phyloP scores from a whole-genome alignment of 1,140 invertebrate genomes.

The Cydia splendana region DNA sequence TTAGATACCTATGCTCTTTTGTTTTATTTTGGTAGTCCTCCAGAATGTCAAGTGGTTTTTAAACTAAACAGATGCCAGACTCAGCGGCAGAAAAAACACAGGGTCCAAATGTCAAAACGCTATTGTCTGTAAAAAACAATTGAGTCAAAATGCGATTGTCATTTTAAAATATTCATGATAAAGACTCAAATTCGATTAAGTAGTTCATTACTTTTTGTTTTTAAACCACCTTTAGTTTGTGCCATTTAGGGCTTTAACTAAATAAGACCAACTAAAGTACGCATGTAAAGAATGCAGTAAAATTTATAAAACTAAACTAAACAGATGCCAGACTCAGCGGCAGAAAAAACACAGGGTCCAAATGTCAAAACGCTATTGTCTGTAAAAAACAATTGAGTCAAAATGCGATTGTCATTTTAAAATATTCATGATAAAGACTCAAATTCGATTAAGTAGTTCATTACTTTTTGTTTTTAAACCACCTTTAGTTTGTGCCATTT shows the following conservation, averaged over 20 bases:
- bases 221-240: background rate
- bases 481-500: background rate
- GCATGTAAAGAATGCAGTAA: too few relatives aligned
- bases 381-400: background rate
- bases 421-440: background rate
- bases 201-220: background rate
- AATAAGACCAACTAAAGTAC: background rate
- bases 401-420: background rate
- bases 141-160: background rate
- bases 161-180: background rate
- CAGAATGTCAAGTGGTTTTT: background rate
- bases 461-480: background rate
- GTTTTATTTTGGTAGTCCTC: conserved; percentile 6
- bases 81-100: background rate
- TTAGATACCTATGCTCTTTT: background rate
- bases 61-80: conserved; percentile 16
- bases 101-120: background rate
- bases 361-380: background rate
- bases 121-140: background rate
- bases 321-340: background rate
- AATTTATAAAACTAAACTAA: too few relatives aligned
- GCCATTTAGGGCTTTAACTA: background rate
- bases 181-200: background rate
- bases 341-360: background rate
- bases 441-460: background rate